These are phyloP conservation scores for Gavialis gangeticus DNA, from an alignment of 2,113 vertebrate genomes.

Conservation along the genomic window DNA sequence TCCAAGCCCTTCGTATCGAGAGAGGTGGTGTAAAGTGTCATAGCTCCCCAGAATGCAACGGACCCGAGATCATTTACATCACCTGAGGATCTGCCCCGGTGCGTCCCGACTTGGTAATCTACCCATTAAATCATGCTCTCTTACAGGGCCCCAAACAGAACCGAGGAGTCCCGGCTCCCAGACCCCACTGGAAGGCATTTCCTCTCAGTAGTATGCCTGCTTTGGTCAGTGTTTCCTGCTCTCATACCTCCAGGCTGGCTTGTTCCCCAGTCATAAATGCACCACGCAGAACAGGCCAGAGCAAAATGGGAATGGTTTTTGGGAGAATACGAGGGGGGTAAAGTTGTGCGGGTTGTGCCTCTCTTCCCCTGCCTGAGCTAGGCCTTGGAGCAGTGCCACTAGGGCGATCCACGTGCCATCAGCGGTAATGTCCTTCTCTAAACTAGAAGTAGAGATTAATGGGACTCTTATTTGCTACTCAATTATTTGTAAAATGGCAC, in stretches of 20 bases:
- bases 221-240: background rate
- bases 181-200: background rate
- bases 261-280: accelerated
- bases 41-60: background rate
- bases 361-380: background rate
- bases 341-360: accelerated
- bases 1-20: no score
- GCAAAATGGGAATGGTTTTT: background rate
- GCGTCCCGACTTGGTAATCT: accelerated
- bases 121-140: background rate
- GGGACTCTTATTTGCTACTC: background rate
- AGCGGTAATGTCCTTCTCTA: background rate
- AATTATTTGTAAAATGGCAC: background rate
- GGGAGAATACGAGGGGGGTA: accelerated
- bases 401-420: background rate
- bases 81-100: background rate
- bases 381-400: background rate
- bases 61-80: background rate
- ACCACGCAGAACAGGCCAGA: background rate
- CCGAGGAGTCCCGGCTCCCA: background rate
- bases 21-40: background rate
- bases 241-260: accelerated
- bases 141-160: background rate
- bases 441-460: background rate
- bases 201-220: accelerated